Conservation (phyloP, 2,113 vertebrate genomes). For the Agelaius phoeniceus region DNA sequence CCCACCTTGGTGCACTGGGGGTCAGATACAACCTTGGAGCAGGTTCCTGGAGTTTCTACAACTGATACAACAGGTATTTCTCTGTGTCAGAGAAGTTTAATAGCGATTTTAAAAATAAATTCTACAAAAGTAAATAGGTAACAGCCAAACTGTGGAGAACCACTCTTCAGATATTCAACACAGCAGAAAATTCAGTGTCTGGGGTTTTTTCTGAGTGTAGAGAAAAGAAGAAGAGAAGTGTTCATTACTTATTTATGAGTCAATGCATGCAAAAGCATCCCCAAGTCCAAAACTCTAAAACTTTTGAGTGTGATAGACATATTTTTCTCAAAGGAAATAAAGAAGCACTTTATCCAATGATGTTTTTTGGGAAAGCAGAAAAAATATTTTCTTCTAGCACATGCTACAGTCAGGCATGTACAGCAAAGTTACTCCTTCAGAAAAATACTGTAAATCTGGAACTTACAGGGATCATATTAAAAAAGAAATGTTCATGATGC, state of each 20-base stretch:
- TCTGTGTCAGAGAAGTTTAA: not conserved
- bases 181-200: not conserved
- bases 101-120: not conserved
- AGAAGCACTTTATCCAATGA: not conserved
- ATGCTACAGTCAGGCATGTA: not conserved
- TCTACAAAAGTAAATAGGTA: not conserved
- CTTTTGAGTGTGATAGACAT: not conserved
- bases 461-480: not conserved
- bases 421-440: not conserved
- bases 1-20: not conserved
- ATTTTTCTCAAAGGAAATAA: not conserved
- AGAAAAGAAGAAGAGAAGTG: not conserved
- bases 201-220: not conserved
- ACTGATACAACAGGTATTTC: not conserved
- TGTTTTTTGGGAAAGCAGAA: not conserved
- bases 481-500: not conserved
- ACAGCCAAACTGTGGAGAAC: not conserved
- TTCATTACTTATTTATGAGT: not conserved
- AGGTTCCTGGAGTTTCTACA: not conserved
- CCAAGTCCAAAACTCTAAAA: not conserved
- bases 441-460: not conserved
- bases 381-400: not conserved
- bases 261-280: not conserved
- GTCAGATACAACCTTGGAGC: not conserved
- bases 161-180: not conserved